These are phyloP conservation scores for Watsonalla cultraria DNA, from an alignment of 2,888 invertebrate species.

Conservation along the genomic window DNA sequence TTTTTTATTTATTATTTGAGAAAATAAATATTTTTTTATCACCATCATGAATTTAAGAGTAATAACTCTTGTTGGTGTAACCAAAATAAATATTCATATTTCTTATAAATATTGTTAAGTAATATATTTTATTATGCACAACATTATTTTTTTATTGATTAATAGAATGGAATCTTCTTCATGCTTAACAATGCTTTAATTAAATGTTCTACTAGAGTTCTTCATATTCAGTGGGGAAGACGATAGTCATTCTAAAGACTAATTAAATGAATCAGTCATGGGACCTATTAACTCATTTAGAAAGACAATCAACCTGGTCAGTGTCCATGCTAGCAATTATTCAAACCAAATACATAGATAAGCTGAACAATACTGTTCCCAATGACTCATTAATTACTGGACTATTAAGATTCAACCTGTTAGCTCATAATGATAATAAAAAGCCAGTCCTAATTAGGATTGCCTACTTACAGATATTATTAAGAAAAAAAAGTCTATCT, in stretches of 20 bases:
- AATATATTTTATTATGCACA: no score
- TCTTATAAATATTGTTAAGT: no score
- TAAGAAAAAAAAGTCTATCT: no score
- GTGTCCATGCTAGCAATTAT: slow-evolving; percentile 11
- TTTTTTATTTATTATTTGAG: no score
- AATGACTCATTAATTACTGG: neutral
- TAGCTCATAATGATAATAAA: slow-evolving; percentile 3
- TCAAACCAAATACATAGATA: neutral
- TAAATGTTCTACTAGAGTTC: neutral
- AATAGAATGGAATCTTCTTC: no score
- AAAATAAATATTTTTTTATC: no score
- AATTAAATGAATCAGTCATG: slow-evolving; percentile 18
- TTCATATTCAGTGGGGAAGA: neutral
- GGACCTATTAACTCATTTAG: slow-evolving; percentile 19
- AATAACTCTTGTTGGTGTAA: no score
- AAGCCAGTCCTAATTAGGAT: slow-evolving; percentile 5
- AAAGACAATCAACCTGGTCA: slow-evolving; percentile 15
- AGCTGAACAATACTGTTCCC: neutral
- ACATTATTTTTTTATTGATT: no score
- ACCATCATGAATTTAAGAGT: no score
- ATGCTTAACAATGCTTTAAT: no score
- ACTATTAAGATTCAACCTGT: neutral
- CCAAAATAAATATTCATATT: no score
- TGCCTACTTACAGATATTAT: no score
- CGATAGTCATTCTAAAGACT: neutral